Conservation (phyloP, 2,113 vertebrate genomes). For the Lasiurus borealis region DNA sequence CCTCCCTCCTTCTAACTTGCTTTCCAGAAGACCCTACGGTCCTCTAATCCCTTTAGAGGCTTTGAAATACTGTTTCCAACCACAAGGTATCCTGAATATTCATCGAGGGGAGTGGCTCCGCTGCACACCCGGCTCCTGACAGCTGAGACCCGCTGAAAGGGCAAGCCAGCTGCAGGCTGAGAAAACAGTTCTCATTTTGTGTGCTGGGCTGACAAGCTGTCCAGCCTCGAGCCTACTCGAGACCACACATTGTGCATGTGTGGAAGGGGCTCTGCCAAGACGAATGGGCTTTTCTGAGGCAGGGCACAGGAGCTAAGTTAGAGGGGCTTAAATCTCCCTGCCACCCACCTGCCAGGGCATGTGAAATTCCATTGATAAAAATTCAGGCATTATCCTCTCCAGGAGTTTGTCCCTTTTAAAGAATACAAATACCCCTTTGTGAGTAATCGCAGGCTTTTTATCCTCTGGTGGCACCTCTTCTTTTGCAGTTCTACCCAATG, state of each 20-base stretch:
- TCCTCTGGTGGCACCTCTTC: constrained; percentile 10
- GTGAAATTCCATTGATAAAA: constrained; percentile 66
- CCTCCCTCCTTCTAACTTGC: background rate
- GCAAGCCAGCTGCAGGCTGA: constrained; percentile 54
- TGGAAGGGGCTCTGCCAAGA: constrained; percentile 9
- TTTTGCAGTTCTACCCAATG: background rate
- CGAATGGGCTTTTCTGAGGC: constrained; percentile 31
- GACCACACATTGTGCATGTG: background rate
- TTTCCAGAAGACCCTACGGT: background rate
- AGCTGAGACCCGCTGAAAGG: constrained; percentile 43
- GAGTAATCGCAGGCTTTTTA: constrained; percentile 40
- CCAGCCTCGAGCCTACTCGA: background rate
- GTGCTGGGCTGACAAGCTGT: background rate
- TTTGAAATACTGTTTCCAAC: background rate
- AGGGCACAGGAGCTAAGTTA: background rate
- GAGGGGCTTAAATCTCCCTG: constrained; percentile 15
- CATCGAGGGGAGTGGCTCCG: constrained; percentile 44
- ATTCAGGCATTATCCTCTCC: constrained; percentile 29
- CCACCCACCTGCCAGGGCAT: constrained; percentile 55
- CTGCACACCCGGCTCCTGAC: background rate
- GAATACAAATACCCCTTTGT: constrained; percentile 50
- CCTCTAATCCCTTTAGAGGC: background rate
- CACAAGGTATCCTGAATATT: constrained; percentile 70
- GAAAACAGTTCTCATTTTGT: constrained; percentile 67
- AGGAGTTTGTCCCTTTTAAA: constrained; percentile 47